Evolutionary conservation across 1,140 invertebrate genomes (phyloP), one percentile per base, ranked within the genome.

Genomic region (Danaus plexippus): DNA sequence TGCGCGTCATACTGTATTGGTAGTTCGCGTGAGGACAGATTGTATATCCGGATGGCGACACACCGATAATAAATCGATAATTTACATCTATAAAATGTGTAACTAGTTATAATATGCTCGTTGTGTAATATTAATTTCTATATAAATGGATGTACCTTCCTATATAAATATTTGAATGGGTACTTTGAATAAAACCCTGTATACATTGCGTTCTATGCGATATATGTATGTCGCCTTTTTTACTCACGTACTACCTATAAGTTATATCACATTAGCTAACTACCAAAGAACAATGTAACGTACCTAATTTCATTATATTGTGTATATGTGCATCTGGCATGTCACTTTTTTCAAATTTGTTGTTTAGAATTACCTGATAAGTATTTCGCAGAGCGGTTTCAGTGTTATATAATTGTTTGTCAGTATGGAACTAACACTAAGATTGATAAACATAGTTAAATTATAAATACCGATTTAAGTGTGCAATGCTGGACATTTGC

Each of bases 401-500:
- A 77, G 69, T 80, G 75, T 82, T 77, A 77, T 77, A 77, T 73
- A 77, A 81, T 61, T 82, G 80, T 71, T 69, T 82, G 72, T 67
- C 57, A 80, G 73, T 76, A 73, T 60, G 76, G 66, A 78, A 79
- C 74, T 86, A 81, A 77, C 70, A 72, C 71, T 80, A 85, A 75
- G 73, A 80, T 82, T 79, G 73, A 71, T 75, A 80, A 77, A 78
- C 67, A 69, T 85, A 87, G 81, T 67, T 80, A 79, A 79, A 80
- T 78, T 73, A 80, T 81, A 78, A 83, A 77, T 75, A 82, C 73
- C 73, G 64, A 79, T 73, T 78, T 82, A 74, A 73, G 79, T 86
- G 75, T 87, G 83, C 81, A 85, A 84, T 87, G 84, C 84, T 85
- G 84, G 84, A 60, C 84, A 87, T 85, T 78, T 82, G 80, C 84